phyloP scores from a whole-genome alignment of 2,888 invertebrate genomes.

The Masnerella sp. region DNA sequence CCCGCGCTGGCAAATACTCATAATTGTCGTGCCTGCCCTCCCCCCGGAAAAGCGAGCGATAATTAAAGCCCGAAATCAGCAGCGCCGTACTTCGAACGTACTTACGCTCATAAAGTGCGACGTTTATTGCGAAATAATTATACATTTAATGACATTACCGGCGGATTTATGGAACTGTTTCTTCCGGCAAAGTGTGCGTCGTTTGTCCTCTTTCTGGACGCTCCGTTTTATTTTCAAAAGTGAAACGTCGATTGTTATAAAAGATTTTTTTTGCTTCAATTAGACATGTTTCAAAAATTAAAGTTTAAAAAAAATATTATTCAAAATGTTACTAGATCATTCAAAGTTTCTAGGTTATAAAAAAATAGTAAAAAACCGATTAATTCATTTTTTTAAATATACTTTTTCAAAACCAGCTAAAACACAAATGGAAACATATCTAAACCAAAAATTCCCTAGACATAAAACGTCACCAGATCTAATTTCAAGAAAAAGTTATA shows the following conservation, averaged over 20 bases:
- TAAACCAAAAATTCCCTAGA: too few species aligned
- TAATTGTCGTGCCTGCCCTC: slow-evolving; percentile 17
- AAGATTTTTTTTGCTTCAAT: too few species aligned
- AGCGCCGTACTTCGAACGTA: slow-evolving; percentile 12
- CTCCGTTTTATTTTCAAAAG: background rate
- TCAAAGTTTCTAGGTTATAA: too few species aligned
- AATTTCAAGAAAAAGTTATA: too few species aligned
- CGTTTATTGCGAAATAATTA: slow-evolving; percentile 44
- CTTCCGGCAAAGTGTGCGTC: slow-evolving; percentile 3
- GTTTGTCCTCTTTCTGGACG: slow-evolving; percentile 14
- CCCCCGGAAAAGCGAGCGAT: slow-evolving; percentile 4
- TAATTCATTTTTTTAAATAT: too few species aligned
- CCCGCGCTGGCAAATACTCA: slow-evolving; percentile 13
- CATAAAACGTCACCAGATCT: too few species aligned
- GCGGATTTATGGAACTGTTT: slow-evolving; percentile 21
- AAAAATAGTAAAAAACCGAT: too few species aligned
- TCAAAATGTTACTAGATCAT: too few species aligned
- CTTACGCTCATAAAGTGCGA: slow-evolving; percentile 21
- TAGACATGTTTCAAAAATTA: too few species aligned
- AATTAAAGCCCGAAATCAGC: slow-evolving; percentile 39
- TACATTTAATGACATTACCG: slow-evolving; percentile 20
- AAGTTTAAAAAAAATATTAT: too few species aligned
- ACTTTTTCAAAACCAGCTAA: too few species aligned
- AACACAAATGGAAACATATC: too few species aligned
- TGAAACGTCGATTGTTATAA: background rate